Conservation (phyloP, 1,140 invertebrate genomes). For the Scaptomyza pallida region DNA sequence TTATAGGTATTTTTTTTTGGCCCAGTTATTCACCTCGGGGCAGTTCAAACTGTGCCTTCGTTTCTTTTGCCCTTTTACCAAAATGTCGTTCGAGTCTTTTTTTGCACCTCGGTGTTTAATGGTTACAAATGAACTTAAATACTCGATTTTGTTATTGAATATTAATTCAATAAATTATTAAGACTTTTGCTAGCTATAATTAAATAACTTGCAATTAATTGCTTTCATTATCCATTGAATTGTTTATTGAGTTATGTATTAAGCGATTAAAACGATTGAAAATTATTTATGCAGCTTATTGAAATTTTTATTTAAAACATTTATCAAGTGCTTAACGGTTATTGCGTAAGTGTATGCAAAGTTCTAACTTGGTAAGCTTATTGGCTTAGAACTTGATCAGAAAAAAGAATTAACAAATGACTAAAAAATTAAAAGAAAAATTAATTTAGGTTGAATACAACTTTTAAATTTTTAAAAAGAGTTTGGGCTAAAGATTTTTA, state of each 20-base stretch:
- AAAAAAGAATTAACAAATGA: too few relatives aligned
- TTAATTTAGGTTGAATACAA: too few relatives aligned
- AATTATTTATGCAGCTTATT: slow-evolving; percentile 30
- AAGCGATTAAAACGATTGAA: slow-evolving; percentile 15
- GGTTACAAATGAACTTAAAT: not conserved
- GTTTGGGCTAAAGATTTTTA: too few relatives aligned
- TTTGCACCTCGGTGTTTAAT: not conserved
- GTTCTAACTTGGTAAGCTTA: not conserved
- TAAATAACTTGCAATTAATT: slow-evolving; percentile 15
- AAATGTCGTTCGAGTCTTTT: slow-evolving; percentile 51
- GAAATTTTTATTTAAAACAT: slow-evolving; percentile 39
- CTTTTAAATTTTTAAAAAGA: too few relatives aligned
- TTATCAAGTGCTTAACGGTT: slow-evolving; percentile 28
- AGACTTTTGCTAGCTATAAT: too few relatives aligned
- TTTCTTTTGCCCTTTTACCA: slow-evolving; percentile 65
- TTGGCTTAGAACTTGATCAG: too few relatives aligned
- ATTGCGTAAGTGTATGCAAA: not conserved
- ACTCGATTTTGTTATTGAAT: too few relatives aligned
- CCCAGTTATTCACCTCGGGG: slow-evolving; percentile 15
- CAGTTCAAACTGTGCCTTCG: not conserved
- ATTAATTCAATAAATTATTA: too few relatives aligned
- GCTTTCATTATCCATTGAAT: slow-evolving; percentile 38
- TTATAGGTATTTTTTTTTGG: slow-evolving; percentile 41
- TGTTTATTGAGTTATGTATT: slow-evolving; percentile 10
- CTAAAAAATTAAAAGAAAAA: too few relatives aligned